Conservation (phyloP, 2,797 vertebrate genomes). For the Todus mexicanus region DNA sequence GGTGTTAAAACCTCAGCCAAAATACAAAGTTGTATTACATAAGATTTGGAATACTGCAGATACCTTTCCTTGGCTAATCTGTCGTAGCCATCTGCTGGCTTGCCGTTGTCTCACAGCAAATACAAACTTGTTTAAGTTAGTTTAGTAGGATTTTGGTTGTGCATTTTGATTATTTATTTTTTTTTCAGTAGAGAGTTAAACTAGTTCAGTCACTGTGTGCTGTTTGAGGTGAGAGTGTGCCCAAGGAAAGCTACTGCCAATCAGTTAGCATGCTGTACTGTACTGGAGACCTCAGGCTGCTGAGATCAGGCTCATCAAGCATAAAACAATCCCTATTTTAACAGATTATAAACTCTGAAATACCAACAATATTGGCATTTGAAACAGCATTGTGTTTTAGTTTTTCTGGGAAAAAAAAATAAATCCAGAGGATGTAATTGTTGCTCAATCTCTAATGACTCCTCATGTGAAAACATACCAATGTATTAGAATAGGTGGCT, state of each 20-base stretch:
- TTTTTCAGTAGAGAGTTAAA: neutral
- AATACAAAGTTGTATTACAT: neutral
- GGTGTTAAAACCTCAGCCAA: neutral
- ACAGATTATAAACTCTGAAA: neutral
- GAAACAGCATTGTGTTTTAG: neutral
- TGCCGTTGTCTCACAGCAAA: slow-evolving; percentile 6
- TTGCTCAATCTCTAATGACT: neutral
- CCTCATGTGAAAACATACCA: neutral
- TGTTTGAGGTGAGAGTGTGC: neutral
- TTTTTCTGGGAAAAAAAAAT: neutral
- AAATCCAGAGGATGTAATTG: neutral
- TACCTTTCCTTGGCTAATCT: neutral
- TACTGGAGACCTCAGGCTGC: neutral
- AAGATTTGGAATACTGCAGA: neutral
- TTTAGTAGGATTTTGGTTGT: neutral
- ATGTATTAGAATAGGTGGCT: neutral
- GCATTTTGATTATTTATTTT: neutral
- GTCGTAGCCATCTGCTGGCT: slow-evolving; percentile 43
- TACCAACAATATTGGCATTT: neutral
- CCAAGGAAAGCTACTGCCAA: neutral
- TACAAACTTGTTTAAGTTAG: neutral
- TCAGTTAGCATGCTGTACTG: neutral
- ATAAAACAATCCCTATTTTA: neutral
- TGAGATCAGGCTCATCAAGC: neutral
- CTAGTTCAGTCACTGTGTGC: neutral